These are phyloP conservation scores for Lateolabrax maculatus DNA, from an alignment of 2,797 vertebrate species.

Conservation along the genomic window DNA sequence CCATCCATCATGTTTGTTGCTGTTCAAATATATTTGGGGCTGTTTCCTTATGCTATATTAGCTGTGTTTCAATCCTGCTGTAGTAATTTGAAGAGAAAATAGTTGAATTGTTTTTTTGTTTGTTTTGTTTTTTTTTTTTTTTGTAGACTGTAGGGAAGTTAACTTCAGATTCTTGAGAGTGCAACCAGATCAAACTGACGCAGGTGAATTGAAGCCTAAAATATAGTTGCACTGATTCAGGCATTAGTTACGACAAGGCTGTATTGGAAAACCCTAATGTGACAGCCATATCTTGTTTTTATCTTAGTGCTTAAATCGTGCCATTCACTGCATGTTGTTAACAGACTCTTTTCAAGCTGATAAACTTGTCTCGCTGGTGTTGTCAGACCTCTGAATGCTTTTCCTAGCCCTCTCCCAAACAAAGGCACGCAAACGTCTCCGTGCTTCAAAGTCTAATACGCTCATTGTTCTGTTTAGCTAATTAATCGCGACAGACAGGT, in stretches of 20 bases:
- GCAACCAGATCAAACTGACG: slow-evolving; percentile 24
- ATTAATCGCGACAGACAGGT: slow-evolving; percentile 26
- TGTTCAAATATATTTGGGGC: not conserved
- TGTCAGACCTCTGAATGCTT: slow-evolving; percentile 16
- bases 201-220: slow-evolving; percentile 10
- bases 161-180: slow-evolving; percentile 26
- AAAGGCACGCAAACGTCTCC: not conserved
- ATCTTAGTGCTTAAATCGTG: slow-evolving; percentile 30
- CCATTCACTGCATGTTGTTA: slow-evolving; percentile 37
- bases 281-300: slow-evolving; percentile 39
- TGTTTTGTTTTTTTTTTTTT: too few species aligned
- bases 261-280: slow-evolving; percentile 18
- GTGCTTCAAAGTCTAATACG: slow-evolving; percentile 3
- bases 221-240: slow-evolving; percentile 40
- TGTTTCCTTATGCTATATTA: not conserved
- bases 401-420: not conserved
- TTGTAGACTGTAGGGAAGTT: slow-evolving; percentile 11
- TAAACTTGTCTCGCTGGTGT: not conserved
- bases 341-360: slow-evolving; percentile 17
- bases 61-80: slow-evolving; percentile 1
- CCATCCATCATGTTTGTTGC: not conserved
- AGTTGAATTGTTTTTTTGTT: slow-evolving; percentile 18
- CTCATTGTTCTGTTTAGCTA: slow-evolving; percentile 17
- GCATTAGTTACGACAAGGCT: slow-evolving; percentile 13
- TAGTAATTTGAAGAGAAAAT: slow-evolving; percentile 27